A percentile compares a stretch with the other conserved stretches of the same genome.
Conservation (phyloP, 2,113 vertebrate genomes). For the Macroglossus sobrinus region DNA sequence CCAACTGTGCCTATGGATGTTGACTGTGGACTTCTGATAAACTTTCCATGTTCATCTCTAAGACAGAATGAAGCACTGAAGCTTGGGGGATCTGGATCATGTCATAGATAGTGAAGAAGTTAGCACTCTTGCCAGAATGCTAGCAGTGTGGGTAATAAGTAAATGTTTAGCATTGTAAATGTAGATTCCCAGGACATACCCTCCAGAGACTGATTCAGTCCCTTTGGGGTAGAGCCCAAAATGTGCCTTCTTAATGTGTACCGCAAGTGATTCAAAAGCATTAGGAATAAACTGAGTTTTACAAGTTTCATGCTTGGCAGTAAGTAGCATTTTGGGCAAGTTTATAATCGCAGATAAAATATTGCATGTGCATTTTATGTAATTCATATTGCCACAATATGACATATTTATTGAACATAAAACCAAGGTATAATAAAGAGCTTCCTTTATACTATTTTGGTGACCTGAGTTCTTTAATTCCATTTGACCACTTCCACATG, state of each 20-base stretch:
- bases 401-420: background rate
- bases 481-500: background rate
- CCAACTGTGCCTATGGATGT: background rate
- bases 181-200: background rate
- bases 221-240: background rate
- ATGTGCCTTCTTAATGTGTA: background rate
- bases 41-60: background rate
- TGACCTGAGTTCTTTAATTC: slow-evolving; percentile 28
- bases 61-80: background rate
- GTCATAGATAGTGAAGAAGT: background rate
- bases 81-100: background rate
- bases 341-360: background rate
- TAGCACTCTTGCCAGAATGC: background rate
- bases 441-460: slow-evolving; percentile 50
- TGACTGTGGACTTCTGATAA: background rate
- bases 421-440: background rate
- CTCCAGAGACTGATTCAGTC: background rate
- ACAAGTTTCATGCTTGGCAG: slow-evolving; percentile 32
- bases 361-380: background rate
- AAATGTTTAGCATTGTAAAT: background rate
- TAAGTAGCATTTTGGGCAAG: background rate
- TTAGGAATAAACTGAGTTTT: background rate
- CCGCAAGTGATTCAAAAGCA: background rate
- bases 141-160: background rate
- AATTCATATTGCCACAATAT: background rate